Base-by-base conservation (phyloP, 1,140 invertebrate genomes). In the Drosophila bipectinata region DNA sequence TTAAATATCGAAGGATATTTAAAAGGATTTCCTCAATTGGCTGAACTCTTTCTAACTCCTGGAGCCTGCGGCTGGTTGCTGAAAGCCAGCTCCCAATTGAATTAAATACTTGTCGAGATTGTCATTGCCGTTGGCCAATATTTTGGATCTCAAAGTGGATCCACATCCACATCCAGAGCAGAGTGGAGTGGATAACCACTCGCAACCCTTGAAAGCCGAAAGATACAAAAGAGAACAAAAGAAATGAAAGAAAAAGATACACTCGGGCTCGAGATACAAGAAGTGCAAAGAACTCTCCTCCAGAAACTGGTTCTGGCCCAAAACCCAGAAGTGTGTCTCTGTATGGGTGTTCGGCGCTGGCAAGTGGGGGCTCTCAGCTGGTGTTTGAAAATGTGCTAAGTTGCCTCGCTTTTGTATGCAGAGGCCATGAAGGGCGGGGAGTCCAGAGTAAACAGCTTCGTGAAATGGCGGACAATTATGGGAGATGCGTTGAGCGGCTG, bases 381-480 rank as follows among this genome's bases (percentile, higher is more conserved):
- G 63, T 79, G 79, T 73, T 74, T 79, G 77, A 64, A 83, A 84
- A 72, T 83, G 80, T 83, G 76, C 77, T 84, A 84, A 83, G 62
- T 83, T 83, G 75, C 71, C 60, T 77, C 69, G 79, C 63, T 81
- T 74, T 73, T 74, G 79, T 82, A 77, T 83, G 79, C 79, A 83
- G 55, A 68, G 14, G 21, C 12, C 34, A 41, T 37, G 34, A 44
- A 24, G 24, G 30, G 5, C 26, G 26, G 21, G 37, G 54, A 39
- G 75, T 1, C 34, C 39, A 69, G 53, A 57, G 66, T 69, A 69
- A 56, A 69, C 67, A 69, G 32, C 64, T 69, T 48, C 32, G 67
- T 26, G 67, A 69, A 69, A 69, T 69, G 67, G 67, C 52, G 64
- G 67, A 69, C 67, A 69, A 69, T 69, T 69, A 69, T 69, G 52